These are phyloP conservation scores for Barnardius zonarius DNA, from an alignment of 2,113 vertebrate species.

Conservation along the genomic window DNA sequence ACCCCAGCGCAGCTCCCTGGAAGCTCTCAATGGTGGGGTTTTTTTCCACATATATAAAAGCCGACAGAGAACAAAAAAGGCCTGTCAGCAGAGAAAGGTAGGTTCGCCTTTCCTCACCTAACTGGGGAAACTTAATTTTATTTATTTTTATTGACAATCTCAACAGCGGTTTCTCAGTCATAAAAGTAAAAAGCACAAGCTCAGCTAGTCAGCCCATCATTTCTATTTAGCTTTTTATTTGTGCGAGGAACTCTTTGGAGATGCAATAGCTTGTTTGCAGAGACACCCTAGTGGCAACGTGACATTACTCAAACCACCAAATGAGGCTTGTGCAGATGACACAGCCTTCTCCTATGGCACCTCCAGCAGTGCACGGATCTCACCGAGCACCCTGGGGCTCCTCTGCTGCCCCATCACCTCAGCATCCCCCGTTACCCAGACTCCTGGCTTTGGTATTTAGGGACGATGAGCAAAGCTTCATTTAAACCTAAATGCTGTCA, in stretches of 20 bases:
- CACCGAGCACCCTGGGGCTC: neutral
- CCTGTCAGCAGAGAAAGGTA: conserved; percentile 46
- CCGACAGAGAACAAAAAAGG: conserved; percentile 62
- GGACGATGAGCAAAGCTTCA: neutral
- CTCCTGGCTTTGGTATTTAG: neutral
- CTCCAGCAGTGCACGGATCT: neutral
- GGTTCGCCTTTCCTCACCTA: conserved; percentile 17
- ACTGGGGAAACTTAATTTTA: conserved; percentile 58
- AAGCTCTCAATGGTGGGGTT: conserved; percentile 6
- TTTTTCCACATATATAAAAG: conserved; percentile 61
- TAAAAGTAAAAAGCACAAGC: conserved; percentile 63
- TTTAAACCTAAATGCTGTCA: neutral
- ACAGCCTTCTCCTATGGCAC: neutral
- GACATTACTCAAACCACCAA: conserved; percentile 47
- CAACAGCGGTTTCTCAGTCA: conserved; percentile 64
- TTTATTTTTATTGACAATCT: conserved; percentile 73
- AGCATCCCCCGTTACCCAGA: rapidly evolving
- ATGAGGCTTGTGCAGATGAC: neutral
- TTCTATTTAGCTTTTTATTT: conserved; percentile 65
- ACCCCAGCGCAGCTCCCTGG: neutral
- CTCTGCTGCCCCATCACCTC: neutral
- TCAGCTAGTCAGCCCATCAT: conserved; percentile 47
- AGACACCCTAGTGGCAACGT: conserved; percentile 53
- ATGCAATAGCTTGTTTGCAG: conserved; percentile 55
- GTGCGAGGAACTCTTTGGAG: conserved; percentile 43